Base-by-base conservation (phyloP, 2,797 vertebrate species). In the Ateles fusciceps region DNA sequence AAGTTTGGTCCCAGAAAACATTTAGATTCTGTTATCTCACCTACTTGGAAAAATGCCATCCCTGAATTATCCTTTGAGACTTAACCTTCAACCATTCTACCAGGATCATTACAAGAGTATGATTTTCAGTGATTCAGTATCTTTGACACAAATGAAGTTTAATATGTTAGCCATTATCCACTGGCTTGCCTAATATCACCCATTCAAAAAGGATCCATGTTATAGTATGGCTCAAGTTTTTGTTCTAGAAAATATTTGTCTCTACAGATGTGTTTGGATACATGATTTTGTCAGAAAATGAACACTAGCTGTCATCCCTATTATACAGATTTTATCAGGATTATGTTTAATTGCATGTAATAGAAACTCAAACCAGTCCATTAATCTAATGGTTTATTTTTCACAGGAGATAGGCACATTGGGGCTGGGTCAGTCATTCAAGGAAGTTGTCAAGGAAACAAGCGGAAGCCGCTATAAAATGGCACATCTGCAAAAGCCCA, bases 11-110 rank as follows among this genome's bases (percentile, higher is more conserved):
- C 89, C 81, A 48, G 74, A 85, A 95, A 88, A 28, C 36, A 61
- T 83, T 95, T 96, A 93, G 91, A 87, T 91, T 85, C 59, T 76
- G 26, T 92, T 87, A 81, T 91, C 80, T 94, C 39, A 57, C 75
- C 85, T 83, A 92, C 90, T 59, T 91, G 59, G 57, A 64, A 79
- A 85, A 93, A 91, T 86, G 94, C 80, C 95, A 95, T 74, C 28
- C 55, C 46, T 86, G 84, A 97, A 85, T 94, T 92, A 96, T 2
- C 93, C 85, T 79, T 84, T 33, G 81, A 96, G 96, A 91, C 91
- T 59, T 74, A 92, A 87, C 74, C 81, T 83, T 85, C 79, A 94
- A 15, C 28, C 84, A 33, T 96, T 95, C 71, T 44, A 48, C 44
- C 80, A 94, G 75, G 68, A 95, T 93, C 87, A 87, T 95, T 85